Conservation (phyloP, 2,888 invertebrate genomes). For the Noctua comes region DNA sequence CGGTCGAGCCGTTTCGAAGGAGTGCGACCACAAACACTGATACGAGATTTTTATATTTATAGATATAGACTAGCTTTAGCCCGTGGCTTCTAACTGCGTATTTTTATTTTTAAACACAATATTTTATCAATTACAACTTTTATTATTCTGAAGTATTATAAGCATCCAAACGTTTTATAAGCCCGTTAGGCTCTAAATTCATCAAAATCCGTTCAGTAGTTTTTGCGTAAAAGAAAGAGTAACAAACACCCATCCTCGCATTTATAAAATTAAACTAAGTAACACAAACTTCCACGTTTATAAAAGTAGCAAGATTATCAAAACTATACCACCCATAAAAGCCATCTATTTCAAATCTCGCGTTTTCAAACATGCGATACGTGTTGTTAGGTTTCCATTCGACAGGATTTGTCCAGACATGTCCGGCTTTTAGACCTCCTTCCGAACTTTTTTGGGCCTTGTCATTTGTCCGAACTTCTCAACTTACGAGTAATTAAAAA, state of each 20-base stretch:
- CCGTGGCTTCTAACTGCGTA: not conserved
- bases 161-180: not conserved
- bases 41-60: too few species aligned
- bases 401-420: not conserved
- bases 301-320: not conserved
- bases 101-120: not conserved
- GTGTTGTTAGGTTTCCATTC: not conserved
- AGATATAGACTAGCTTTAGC: not conserved
- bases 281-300: not conserved
- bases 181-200: not conserved
- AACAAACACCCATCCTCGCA: not conserved
- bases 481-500: not conserved
- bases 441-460: not conserved
- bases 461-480: not conserved
- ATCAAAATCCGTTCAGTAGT: not conserved
- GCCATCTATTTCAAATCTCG: conserved; percentile 3
- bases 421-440: not conserved
- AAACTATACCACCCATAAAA: conserved; percentile 3
- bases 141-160: not conserved
- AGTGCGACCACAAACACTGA: too few species aligned
- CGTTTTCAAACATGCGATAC: conserved; percentile 6
- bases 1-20: too few species aligned
- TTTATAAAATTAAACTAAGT: too few species aligned
- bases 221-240: not conserved
- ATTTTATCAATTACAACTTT: not conserved